Percentiles rank a stretch among this genome's conserved stretches.
These are phyloP conservation scores for Enteromius viviparus DNA, from an alignment of 2,797 vertebrate species.

Conservation along the genomic window DNA sequence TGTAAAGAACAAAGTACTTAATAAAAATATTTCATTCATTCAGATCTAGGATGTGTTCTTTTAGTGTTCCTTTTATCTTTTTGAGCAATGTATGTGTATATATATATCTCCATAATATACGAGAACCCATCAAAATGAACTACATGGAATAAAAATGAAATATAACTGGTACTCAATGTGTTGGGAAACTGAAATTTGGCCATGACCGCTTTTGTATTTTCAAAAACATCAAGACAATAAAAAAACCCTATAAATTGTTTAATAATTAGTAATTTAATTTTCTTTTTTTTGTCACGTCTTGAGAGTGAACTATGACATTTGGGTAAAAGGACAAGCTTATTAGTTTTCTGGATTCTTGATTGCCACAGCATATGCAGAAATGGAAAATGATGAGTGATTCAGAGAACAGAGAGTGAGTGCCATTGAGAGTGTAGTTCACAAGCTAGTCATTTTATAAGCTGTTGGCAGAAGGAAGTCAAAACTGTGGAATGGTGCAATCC, in stretches of 20 bases:
- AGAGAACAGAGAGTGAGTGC: not conserved
- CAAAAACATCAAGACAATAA: not conserved
- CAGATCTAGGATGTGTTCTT: too few relatives aligned
- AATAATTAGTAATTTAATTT: too few relatives aligned
- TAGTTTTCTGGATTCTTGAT: too few relatives aligned
- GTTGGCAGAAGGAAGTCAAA: not conserved
- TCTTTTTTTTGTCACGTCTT: too few relatives aligned
- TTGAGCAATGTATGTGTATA: too few relatives aligned
- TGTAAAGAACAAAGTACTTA: too few relatives aligned
- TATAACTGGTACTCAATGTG: not conserved
- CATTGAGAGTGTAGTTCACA: not conserved
- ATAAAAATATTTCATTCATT: too few relatives aligned
- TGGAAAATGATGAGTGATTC: not conserved
- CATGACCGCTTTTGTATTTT: not conserved
- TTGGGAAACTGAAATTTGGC: not conserved
- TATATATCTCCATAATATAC: too few relatives aligned
- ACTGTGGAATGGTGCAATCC: not conserved
- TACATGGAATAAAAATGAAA: not conserved
- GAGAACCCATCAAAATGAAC: not conserved
- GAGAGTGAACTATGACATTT: too few relatives aligned
- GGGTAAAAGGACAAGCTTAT: too few relatives aligned
- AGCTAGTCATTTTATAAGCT: not conserved
- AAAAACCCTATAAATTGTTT: not conserved
- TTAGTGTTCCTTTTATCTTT: too few relatives aligned
- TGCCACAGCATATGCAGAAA: not conserved